Base-by-base conservation (phyloP, 2,113 vertebrate species). In the Oreotrochilus melanogaster region DNA sequence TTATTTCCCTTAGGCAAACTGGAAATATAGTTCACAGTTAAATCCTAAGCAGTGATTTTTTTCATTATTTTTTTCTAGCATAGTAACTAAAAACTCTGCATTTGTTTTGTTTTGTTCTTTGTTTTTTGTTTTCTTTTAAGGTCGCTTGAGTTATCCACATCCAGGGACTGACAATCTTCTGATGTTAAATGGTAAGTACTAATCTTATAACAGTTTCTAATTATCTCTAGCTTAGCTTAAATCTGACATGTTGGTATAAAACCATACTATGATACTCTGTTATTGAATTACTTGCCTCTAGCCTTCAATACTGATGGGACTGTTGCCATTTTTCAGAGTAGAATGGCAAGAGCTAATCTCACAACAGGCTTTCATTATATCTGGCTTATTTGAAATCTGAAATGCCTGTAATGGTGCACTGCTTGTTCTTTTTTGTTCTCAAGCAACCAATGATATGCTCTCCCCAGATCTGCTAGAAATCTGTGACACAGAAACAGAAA, bases 131-230 rank as follows among this genome's bases (percentile, higher is more conserved):
- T 95, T 98, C 91, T 96, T 96, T 97, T 97, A 98, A 99, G 99
- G 99, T 98, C 99, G 99, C 88, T 97, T 99, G 98, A 99, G 98
- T 98, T 99, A 99, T 92, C 98, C 99, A 89, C 98, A 99, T 98
- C 99, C 98, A 37, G 99, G 99, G 97, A 99, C 99, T 95, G 99
- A 99, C 97, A 99, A 98, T 98, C 99, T 99, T 95, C 98, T 99
- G 97, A 99, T 99, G 99, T 98, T 99, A 98, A 99, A 99, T 98
- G 99, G 99, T 99, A 98, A 99, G 98, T 98, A 84, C 87, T 96
- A 90, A 86, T 95, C 89, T 88, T 92, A 4, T 66, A 96, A 89
- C 58, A 95, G 92, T 96, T 97, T 97, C 65, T 95, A 61, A 95
- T 96, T 95, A 95, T 96, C 92, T 97, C 43, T 58, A 95, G 24